Percentiles rank a stretch among this genome's conserved stretches.
These are phyloP conservation scores for Polydesmus complanatus DNA, from an alignment of 2,888 invertebrate genomes.

Conservation along the genomic window DNA sequence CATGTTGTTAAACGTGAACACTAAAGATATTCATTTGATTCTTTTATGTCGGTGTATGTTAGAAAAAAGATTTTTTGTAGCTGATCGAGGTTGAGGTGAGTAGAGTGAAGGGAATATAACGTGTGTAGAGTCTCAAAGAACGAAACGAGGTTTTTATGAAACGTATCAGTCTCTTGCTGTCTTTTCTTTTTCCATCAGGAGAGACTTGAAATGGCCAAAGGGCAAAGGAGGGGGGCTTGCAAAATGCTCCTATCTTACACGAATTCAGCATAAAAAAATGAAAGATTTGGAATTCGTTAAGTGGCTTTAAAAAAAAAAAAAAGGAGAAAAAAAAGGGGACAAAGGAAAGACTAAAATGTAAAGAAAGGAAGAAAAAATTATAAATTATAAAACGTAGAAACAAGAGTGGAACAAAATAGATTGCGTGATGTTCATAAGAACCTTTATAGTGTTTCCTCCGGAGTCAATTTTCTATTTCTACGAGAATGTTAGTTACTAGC, in stretches of 20 bases:
- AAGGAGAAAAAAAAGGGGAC: not conserved
- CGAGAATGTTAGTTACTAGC: not conserved
- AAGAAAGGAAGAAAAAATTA: not conserved
- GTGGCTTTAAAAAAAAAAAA: not conserved
- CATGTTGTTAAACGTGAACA: not conserved
- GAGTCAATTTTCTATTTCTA: not conserved
- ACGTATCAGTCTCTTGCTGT: not conserved
- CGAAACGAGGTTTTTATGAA: not conserved
- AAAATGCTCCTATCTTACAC: too few species aligned
- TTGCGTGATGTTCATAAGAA: not conserved
- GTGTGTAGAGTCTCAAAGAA: not conserved
- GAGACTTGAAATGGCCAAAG: not conserved
- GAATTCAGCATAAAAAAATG: not conserved
- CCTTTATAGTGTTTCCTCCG: not conserved
- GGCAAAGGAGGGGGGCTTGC: not conserved
- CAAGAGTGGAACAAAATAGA: not conserved
- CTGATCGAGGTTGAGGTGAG: not conserved
- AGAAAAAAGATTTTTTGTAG: slow-evolving; percentile 1
- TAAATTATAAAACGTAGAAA: not conserved
- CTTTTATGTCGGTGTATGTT: not conserved
- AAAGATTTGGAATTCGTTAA: not conserved
- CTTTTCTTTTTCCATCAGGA: too few species aligned
- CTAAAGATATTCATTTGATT: not conserved
- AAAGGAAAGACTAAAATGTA: slow-evolving; percentile 1
- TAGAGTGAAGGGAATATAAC: not conserved